Evolutionary conservation across 1,140 invertebrate species (phyloP).

Genomic region (Drosophila equinoxialis): DNA sequence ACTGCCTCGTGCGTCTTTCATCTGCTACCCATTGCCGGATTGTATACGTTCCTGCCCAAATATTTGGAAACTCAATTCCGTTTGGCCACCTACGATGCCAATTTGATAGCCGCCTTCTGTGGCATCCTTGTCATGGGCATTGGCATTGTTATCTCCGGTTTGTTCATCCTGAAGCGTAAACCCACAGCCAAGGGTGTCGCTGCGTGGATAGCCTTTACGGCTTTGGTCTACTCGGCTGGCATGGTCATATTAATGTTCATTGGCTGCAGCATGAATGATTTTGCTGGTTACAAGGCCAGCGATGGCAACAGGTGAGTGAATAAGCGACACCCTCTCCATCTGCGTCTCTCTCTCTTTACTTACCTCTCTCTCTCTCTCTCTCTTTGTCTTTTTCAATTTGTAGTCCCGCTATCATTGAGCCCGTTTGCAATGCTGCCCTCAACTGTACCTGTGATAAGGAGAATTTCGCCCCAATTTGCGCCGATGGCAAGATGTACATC

Average conservation of each 20-base stretch:
- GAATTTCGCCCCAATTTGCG: constrained; percentile 93
- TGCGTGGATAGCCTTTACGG: constrained; percentile 94
- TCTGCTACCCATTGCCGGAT: constrained; percentile 93
- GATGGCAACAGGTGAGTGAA: constrained; percentile 53
- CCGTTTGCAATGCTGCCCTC: constrained; percentile 85
- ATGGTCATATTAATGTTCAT: constrained; percentile 95
- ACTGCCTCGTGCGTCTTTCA: constrained; percentile 95
- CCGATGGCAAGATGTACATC: constrained; percentile 91
- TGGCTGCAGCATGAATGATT: constrained; percentile 93
- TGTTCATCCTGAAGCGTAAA: constrained; percentile 92
- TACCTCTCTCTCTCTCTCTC: neutral
- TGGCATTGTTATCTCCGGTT: constrained; percentile 93
- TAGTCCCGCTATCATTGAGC: constrained; percentile 82
- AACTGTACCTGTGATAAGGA: constrained; percentile 89
- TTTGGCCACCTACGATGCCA: constrained; percentile 93
- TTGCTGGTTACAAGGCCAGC: constrained; percentile 86
- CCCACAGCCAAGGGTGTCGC: constrained; percentile 93
- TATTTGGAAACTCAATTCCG: constrained; percentile 96
- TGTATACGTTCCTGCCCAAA: constrained; percentile 97
- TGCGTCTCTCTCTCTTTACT: neutral
- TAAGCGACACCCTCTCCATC: neutral
- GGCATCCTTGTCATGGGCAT: constrained; percentile 96
- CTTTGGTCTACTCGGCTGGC: constrained; percentile 92
- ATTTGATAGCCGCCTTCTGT: constrained; percentile 94
- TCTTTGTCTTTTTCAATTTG: neutral